phyloP scores from a whole-genome alignment of 2,113 vertebrate species.

The Lates calcarifer region DNA sequence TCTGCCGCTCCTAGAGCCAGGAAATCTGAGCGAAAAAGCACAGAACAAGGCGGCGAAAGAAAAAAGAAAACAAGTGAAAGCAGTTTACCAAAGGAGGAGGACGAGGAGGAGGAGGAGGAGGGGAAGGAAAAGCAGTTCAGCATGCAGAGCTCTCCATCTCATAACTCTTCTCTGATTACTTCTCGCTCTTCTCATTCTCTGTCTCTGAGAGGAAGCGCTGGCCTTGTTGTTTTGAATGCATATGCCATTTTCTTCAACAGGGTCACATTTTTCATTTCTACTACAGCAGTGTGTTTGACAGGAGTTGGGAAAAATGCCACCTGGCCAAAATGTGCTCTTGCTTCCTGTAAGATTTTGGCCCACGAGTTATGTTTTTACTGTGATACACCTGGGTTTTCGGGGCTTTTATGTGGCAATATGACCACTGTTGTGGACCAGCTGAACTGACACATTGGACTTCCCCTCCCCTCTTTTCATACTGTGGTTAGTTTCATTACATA shows the following conservation, averaged over 20 bases:
- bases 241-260: constrained; percentile 54
- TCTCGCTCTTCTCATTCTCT: constrained; percentile 27
- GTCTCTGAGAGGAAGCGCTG: constrained; percentile 39
- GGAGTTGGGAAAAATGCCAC: constrained; percentile 71
- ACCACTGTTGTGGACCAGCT: constrained; percentile 56
- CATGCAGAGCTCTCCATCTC: constrained; percentile 49
- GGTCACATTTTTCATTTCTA: constrained; percentile 60
- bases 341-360: constrained; percentile 63
- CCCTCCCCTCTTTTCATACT: constrained; percentile 37
- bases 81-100: constrained; percentile 53
- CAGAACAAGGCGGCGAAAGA: constrained; percentile 55
- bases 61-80: constrained; percentile 73
- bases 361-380: constrained; percentile 58
- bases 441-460: constrained; percentile 50
- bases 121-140: constrained; percentile 18
- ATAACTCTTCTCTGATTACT: constrained; percentile 70
- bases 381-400: constrained; percentile 65
- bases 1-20: constrained; percentile 43
- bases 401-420: constrained; percentile 61
- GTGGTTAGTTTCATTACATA: constrained; percentile 62
- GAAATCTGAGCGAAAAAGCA: constrained; percentile 68
- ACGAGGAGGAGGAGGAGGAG: constrained; percentile 33
- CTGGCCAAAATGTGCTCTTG: constrained; percentile 49
- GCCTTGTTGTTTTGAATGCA: constrained; percentile 50
- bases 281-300: constrained; percentile 63